Base-by-base conservation (phyloP, 2,888 invertebrate species). In the Meliscaeva auricollis region DNA sequence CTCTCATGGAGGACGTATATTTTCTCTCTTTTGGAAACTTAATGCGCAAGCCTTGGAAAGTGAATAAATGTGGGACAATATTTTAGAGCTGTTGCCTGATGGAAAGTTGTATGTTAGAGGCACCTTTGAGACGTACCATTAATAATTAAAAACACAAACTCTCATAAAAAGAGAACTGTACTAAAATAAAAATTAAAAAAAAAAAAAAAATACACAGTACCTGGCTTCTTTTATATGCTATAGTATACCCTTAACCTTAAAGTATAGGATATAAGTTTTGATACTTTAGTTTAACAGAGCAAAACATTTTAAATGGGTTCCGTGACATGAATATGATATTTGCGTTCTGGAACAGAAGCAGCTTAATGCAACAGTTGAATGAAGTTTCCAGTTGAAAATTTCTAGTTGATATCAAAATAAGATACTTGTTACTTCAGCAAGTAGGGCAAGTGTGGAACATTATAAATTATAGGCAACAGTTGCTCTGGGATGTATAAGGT, bases 301-400 rank as follows among this genome's bases (percentile, higher is more conserved):
- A 52, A n/a, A 72, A 32, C 38, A 50, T 58, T 72, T 54, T n/a
- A 52, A 54, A 46, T 26, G 30, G 72, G 70, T 83, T 60, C 52
- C 44, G 41, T 75, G 58, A 60, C 75, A 66, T 84, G 64, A 66
- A 30, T 41, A 50, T 50, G 46, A 46, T 22, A 46, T 32, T 69
- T 64, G 13, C 50, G 66, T 75, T 80, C 70, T 84, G 66, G 75
- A 72, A 76, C 80, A 84, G 70, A 70, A 60, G 46, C 20, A 50
- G 66, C 8, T 17, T 30, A n/a, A 46, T 73, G 80, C 84, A 84
- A 84, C 84, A 84, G 84, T 72, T 84, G 80, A 84, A 75, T 75
- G 32, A 38, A 66, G 50, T 74, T 79, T 58, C 66, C 82, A 77
- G 35, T 58, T 58, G 38, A 56, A 54, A 11, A 8, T 38, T 38